A percentile compares a stretch with the other conserved stretches of the same genome.
Evolutionary conservation across 2,888 invertebrate genomes (phyloP).

Genomic region (Electrophaes corylata): DNA sequence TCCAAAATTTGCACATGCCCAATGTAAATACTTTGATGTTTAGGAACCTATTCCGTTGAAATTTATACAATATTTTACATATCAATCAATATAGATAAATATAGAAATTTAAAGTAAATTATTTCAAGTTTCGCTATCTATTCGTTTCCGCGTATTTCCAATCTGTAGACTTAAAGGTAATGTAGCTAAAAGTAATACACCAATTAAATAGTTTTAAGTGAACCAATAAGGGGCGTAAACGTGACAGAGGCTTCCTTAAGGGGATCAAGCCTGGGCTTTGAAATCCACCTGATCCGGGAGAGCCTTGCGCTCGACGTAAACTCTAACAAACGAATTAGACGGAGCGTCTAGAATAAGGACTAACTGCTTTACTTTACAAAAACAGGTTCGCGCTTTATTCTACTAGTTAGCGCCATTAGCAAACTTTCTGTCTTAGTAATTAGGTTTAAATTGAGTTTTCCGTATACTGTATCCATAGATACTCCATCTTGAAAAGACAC

Average conservation of each 20-base stretch:
- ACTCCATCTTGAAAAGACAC: slow-evolving; percentile 17
- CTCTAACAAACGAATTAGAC: slow-evolving; percentile 65
- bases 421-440: slow-evolving; percentile 31
- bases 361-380: slow-evolving; percentile 57
- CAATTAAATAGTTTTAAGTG: slow-evolving; percentile 45
- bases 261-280: slow-evolving; percentile 52
- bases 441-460: slow-evolving; percentile 33
- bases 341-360: slow-evolving; percentile 59
- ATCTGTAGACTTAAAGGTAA: not conserved
- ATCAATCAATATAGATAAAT: too few species aligned
- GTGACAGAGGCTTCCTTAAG: slow-evolving; percentile 52
- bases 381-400: slow-evolving; percentile 47
- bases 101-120: too few species aligned
- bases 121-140: too few species aligned
- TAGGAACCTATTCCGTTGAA: too few species aligned
- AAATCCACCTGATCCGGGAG: slow-evolving; percentile 59
- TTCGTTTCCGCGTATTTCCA: slow-evolving; percentile 1
- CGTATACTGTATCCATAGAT: slow-evolving; percentile 9
- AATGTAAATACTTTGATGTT: too few species aligned
- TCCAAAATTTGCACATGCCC: too few species aligned
- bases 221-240: slow-evolving; percentile 49
- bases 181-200: slow-evolving; percentile 26
- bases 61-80: too few species aligned
- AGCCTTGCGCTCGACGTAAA: slow-evolving; percentile 54
- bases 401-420: slow-evolving; percentile 36